phyloP scores from a whole-genome alignment of 2,888 invertebrate genomes.

The Tiliacea aurago region DNA sequence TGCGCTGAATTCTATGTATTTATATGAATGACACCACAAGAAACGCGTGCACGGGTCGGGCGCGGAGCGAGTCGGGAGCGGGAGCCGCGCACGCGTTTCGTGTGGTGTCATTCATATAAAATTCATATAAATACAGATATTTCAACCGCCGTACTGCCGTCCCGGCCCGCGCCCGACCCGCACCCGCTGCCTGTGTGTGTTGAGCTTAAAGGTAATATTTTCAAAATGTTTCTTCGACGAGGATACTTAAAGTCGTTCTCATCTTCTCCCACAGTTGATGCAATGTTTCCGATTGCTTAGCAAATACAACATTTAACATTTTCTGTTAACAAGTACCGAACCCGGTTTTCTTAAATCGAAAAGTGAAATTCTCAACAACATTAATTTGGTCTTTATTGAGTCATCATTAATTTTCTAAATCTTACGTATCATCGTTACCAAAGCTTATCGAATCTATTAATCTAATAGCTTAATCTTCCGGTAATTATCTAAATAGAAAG shows the following conservation, averaged over 20 bases:
- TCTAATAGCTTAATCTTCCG: slow-evolving; percentile 64
- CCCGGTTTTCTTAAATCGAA: slow-evolving; percentile 17
- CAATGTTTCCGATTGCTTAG: neutral
- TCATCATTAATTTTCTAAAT: slow-evolving; percentile 61
- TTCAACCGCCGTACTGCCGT: too few species aligned
- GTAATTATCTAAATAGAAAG: slow-evolving; percentile 65
- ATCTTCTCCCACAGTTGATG: neutral
- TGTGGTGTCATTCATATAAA: too few species aligned
- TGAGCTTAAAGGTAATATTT: neutral
- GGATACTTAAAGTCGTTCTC: neutral
- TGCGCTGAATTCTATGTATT: too few species aligned
- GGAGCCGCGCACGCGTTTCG: too few species aligned
- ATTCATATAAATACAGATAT: too few species aligned
- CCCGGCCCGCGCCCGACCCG: too few species aligned
- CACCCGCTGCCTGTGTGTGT: too few species aligned
- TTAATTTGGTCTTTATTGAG: slow-evolving; percentile 37
- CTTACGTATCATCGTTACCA: slow-evolving; percentile 58
- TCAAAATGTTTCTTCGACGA: neutral
- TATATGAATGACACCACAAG: too few species aligned
- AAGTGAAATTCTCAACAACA: slow-evolving; percentile 48
- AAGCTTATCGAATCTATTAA: slow-evolving; percentile 64
- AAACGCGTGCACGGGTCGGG: too few species aligned
- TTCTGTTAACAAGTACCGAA: slow-evolving; percentile 1
- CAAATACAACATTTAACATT: slow-evolving; percentile 5
- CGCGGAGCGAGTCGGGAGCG: too few species aligned